phyloP scores from a whole-genome alignment of 2,888 invertebrate species.

The Apamea sordens region DNA sequence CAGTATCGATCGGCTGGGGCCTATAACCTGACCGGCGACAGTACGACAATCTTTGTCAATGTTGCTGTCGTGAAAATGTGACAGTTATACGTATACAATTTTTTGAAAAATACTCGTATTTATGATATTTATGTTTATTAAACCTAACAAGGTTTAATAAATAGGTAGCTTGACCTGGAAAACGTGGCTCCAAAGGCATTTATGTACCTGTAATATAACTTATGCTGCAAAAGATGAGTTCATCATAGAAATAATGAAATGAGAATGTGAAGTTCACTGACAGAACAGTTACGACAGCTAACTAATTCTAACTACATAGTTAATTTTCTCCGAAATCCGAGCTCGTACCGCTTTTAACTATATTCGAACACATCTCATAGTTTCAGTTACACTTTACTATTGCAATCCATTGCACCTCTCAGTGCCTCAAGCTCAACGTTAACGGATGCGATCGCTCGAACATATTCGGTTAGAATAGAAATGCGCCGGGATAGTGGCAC shows the following conservation, averaged over 20 bases:
- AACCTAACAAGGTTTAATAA: too few species aligned
- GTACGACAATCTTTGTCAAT: neutral
- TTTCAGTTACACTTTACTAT: slow-evolving; percentile 3
- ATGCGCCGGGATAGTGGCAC: neutral
- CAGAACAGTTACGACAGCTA: neutral
- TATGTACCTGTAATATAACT: neutral
- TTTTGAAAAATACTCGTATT: neutral
- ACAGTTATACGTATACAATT: too few species aligned
- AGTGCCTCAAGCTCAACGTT: neutral
- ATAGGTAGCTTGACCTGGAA: too few species aligned
- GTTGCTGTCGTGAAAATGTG: neutral
- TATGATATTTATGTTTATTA: too few species aligned
- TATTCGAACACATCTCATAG: neutral
- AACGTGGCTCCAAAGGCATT: neutral
- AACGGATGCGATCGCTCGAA: slow-evolving; percentile 20
- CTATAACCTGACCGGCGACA: neutral
- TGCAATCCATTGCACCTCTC: slow-evolving; percentile 9
- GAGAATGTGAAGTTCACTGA: neutral
- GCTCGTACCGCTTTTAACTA: neutral
- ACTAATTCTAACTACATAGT: neutral
- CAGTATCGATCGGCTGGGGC: too few species aligned
- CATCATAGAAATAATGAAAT: neutral
- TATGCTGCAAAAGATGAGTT: neutral
- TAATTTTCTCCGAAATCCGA: neutral
- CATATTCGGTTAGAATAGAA: slow-evolving; percentile 19